These are phyloP conservation scores for Onthophagus sagittarius DNA, from an alignment of 2,888 invertebrate genomes.

Conservation along the genomic window DNA sequence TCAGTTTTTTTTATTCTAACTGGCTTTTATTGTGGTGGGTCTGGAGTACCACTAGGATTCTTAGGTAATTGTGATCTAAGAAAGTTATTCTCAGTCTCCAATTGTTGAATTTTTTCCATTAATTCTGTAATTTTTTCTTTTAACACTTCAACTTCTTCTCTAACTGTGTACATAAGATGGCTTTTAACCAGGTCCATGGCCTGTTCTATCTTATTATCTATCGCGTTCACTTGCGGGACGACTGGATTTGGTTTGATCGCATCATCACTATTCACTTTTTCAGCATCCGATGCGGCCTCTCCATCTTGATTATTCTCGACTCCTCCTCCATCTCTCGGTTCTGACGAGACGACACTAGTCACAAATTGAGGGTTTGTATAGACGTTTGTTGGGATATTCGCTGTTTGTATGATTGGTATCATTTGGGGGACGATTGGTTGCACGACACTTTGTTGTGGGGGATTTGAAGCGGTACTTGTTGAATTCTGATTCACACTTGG, in stretches of 20 bases:
- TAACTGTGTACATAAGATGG: constrained; percentile 73
- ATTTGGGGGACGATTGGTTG: constrained; percentile 26
- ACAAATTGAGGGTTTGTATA: constrained; percentile 46
- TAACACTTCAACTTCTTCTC: constrained; percentile 73
- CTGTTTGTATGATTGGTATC: constrained; percentile 21
- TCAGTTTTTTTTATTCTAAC: neutral
- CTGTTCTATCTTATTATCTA: constrained; percentile 78
- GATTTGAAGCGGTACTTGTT: constrained; percentile 16
- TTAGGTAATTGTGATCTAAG: constrained; percentile 51
- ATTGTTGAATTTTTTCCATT: constrained; percentile 64
- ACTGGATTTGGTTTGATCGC: constrained; percentile 40
- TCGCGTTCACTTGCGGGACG: constrained; percentile 54
- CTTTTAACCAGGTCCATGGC: constrained; percentile 77
- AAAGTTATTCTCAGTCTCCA: constrained; percentile 68
- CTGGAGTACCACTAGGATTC: constrained; percentile 30
- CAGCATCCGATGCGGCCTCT: constrained; percentile 15
- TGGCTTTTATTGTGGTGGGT: constrained; percentile 25
- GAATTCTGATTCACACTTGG: neutral
- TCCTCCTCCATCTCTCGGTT: constrained; percentile 33
- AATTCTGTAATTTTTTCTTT: constrained; percentile 71
- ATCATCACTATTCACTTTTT: constrained; percentile 25
- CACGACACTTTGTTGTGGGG: constrained; percentile 14
- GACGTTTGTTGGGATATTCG: constrained; percentile 36
- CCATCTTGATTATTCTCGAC: constrained; percentile 13
- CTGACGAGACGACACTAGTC: constrained; percentile 42